Evolutionary conservation across 2,888 invertebrate species (phyloP).

Genomic region (Polydrusus tereticollis): DNA sequence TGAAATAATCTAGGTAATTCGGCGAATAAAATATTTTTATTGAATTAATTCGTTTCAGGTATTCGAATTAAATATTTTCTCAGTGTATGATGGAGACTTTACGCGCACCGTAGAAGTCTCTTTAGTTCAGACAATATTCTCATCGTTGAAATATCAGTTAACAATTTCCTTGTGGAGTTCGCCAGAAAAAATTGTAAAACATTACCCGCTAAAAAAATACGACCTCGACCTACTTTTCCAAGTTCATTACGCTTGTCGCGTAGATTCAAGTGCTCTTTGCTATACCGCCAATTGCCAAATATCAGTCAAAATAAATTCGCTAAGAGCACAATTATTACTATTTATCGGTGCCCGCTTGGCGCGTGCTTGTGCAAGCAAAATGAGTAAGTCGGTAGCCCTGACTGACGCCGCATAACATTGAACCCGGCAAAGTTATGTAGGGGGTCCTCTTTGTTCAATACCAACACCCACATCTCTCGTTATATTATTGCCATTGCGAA

Average conservation of each 20-base stretch:
- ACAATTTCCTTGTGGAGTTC: no score
- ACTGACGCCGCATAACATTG: conserved; percentile 38
- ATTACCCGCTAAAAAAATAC: neutral
- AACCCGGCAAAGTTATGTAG: conserved; percentile 36
- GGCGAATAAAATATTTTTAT: no score
- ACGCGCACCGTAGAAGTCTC: no score
- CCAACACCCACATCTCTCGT: conserved; percentile 41
- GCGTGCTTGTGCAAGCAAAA: conserved; percentile 36
- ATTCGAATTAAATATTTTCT: no score
- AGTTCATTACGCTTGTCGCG: neutral
- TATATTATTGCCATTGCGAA: conserved; percentile 5
- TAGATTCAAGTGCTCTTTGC: conserved; percentile 10
- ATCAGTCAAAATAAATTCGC: conserved; percentile 21
- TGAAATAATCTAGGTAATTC: no score
- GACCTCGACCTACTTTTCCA: conserved; percentile 21
- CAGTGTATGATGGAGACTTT: no score
- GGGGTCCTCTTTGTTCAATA: conserved; percentile 41
- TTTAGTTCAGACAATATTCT: neutral
- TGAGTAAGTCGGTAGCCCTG: conserved; percentile 37
- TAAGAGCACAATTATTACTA: conserved; percentile 4
- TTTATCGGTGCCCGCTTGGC: conserved; percentile 44
- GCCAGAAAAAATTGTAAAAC: neutral
- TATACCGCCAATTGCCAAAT: conserved; percentile 13
- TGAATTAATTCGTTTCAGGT: no score
- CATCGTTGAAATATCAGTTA: neutral